These are phyloP conservation scores for Armadillidium nasatum DNA, from an alignment of 1,140 invertebrate species.

Conservation along the genomic window DNA sequence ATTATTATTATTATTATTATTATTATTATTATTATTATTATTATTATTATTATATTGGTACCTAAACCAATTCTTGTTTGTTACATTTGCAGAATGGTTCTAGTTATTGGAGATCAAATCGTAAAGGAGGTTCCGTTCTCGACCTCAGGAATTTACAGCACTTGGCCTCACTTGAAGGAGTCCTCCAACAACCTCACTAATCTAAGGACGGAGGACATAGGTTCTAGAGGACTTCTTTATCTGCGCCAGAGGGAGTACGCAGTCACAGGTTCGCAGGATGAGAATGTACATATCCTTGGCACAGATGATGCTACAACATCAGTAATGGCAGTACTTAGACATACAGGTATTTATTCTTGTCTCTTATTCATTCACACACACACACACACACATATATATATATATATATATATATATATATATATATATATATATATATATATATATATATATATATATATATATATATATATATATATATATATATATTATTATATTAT, in stretches of 20 bases:
- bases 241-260: conserved; percentile 85
- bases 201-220: conserved; percentile 70
- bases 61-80: too few relatives aligned
- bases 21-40: too few relatives aligned
- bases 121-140: conserved; percentile 44
- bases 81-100: conserved; percentile 35
- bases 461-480: too few relatives aligned
- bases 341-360: conserved; percentile 76
- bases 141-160: conserved; percentile 38
- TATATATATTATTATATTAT: too few relatives aligned
- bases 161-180: conserved; percentile 70
- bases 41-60: too few relatives aligned
- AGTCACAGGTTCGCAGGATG: conserved; percentile 82
- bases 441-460: too few relatives aligned
- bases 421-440: too few relatives aligned
- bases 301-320: conserved; percentile 92
- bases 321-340: conserved; percentile 80
- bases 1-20: too few relatives aligned
- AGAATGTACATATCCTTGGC: conserved; percentile 82
- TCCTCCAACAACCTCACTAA: conserved; percentile 70
- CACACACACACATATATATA: conserved; percentile 8
- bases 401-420: too few relatives aligned
- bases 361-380: background rate
- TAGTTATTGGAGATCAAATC: conserved; percentile 42
- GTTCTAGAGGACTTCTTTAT: conserved; percentile 78